Conservation (phyloP, 2,888 invertebrate species). For the Dynastes maya region DNA sequence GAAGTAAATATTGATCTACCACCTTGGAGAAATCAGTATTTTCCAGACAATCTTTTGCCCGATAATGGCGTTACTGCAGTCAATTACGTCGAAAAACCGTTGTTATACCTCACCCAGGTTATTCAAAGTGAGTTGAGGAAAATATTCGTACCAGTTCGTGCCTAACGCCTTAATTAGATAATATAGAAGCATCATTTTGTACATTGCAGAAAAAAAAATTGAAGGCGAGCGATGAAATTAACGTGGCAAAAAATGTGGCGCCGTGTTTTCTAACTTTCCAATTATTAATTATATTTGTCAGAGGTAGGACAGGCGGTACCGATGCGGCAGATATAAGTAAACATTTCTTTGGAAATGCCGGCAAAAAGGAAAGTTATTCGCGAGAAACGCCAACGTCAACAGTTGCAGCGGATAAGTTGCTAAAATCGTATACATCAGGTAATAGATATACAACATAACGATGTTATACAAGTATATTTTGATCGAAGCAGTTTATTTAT, state of each 20-base stretch:
- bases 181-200: slow-evolving; percentile 18
- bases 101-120: not conserved
- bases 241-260: slow-evolving; percentile 24
- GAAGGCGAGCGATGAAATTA: slow-evolving; percentile 16
- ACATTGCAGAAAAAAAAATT: slow-evolving; percentile 1
- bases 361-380: slow-evolving; percentile 41
- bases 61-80: too few species aligned
- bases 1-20: too few species aligned
- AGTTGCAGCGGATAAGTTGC: not conserved
- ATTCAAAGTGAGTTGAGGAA: not conserved
- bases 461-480: too few species aligned
- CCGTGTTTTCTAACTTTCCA: slow-evolving; percentile 46
- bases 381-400: slow-evolving; percentile 16
- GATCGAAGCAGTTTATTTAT: too few species aligned
- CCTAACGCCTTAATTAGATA: slow-evolving; percentile 27
- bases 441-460: too few species aligned
- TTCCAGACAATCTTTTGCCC: too few species aligned
- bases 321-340: not conserved
- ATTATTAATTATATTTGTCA: slow-evolving; percentile 41
- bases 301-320: slow-evolving; percentile 20
- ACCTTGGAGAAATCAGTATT: too few species aligned
- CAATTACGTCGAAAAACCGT: not conserved
- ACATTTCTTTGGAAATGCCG: slow-evolving; percentile 42
- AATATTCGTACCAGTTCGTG: slow-evolving; percentile 5
- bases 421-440: too few species aligned